phyloP scores from a whole-genome alignment of 2,888 invertebrate genomes.

The Sarcophaga variegata region DNA sequence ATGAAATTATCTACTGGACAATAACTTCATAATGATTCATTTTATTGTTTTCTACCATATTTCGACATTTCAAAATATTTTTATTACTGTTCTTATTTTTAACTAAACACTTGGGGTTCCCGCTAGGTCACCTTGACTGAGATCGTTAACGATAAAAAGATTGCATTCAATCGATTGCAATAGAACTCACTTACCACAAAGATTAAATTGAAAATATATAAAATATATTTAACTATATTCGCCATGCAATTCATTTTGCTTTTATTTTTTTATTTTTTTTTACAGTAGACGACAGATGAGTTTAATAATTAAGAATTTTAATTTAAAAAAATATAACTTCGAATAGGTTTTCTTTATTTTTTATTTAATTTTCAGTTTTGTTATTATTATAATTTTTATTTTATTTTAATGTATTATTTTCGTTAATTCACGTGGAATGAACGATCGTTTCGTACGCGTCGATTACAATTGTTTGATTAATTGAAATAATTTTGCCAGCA shows the following conservation, averaged over 20 bases:
- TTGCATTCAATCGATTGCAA: background rate
- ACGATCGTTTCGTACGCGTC: constrained; percentile 32
- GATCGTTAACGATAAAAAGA: background rate
- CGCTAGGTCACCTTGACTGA: too few relatives aligned
- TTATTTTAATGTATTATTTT: background rate
- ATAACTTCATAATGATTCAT: too few relatives aligned
- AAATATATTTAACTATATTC: constrained; percentile 77
- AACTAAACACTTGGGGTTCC: too few relatives aligned
- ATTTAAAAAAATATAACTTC: background rate
- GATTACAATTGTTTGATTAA: constrained; percentile 50
- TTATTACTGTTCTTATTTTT: too few relatives aligned
- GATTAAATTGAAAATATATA: constrained; percentile 78
- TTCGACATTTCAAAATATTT: too few relatives aligned
- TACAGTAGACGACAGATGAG: background rate
- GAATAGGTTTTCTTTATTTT: too few relatives aligned
- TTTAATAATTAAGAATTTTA: background rate
- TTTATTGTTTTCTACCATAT: too few relatives aligned
- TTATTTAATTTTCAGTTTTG: too few relatives aligned
- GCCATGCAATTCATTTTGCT: constrained; percentile 78
- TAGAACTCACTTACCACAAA: constrained; percentile 78
- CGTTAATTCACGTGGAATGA: constrained; percentile 9
- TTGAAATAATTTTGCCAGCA: constrained; percentile 35
- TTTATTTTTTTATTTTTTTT: constrained; percentile 12
- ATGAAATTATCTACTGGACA: too few relatives aligned
- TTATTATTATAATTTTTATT: too few relatives aligned